Conservation (phyloP, 2,888 invertebrate genomes). For the Masnerella sp. region DNA sequence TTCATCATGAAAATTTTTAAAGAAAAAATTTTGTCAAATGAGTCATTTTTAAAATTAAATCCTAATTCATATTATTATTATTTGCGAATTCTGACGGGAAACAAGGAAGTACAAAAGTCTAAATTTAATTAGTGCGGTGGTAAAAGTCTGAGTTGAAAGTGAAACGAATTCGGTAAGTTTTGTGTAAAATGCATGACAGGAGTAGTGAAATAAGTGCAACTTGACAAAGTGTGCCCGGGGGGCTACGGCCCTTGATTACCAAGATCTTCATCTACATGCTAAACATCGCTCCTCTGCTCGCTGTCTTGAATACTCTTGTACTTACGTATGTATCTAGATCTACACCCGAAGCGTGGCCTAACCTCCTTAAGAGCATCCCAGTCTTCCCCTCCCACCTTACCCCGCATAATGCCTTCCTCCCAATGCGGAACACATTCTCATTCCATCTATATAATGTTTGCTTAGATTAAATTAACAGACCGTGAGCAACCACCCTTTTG, state of each 20-base stretch:
- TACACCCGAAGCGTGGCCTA: slow-evolving; percentile 64
- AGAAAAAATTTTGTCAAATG: no score
- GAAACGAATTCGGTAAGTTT: slow-evolving; percentile 37
- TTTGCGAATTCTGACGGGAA: no score
- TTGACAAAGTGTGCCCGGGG: slow-evolving; percentile 76
- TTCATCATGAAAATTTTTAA: no score
- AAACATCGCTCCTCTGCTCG: slow-evolving; percentile 72
- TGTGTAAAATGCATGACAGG: slow-evolving; percentile 58
- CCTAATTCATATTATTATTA: no score
- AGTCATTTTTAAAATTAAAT: no score
- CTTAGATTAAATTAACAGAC: slow-evolving; percentile 77
- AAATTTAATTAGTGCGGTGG: no score
- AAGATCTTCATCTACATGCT: slow-evolving; percentile 78
- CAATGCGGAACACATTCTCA: slow-evolving; percentile 69
- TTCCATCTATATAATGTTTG: slow-evolving; percentile 75
- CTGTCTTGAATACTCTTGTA: slow-evolving; percentile 75
- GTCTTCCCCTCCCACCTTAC: slow-evolving; percentile 52
- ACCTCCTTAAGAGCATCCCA: slow-evolving; percentile 59
- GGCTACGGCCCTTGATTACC: slow-evolving; percentile 76
- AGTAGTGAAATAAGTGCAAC: slow-evolving; percentile 73
- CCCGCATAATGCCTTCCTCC: slow-evolving; percentile 54
- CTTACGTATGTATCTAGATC: slow-evolving; percentile 77
- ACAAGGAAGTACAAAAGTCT: no score
- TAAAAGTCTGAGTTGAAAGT: slow-evolving; percentile 26
- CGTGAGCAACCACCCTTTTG: slow-evolving; percentile 70